Evolutionary conservation across 2,113 vertebrate species (phyloP).

Genomic region (Neodontobutis hainanensis): DNA sequence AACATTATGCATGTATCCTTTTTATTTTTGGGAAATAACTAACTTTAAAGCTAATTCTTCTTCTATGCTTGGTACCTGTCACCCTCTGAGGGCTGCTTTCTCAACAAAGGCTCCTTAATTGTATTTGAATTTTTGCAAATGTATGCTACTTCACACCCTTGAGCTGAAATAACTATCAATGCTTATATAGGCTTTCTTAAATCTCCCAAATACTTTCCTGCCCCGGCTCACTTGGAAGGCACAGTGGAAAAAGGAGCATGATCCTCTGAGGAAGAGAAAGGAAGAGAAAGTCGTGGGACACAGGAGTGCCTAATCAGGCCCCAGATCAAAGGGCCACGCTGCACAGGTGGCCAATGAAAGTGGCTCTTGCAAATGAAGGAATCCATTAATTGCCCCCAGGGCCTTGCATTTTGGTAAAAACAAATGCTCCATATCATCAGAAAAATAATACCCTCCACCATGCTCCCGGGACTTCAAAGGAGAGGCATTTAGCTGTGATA

Average conservation of each 20-base stretch:
- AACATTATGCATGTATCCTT: constrained; percentile 20
- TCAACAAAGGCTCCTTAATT: constrained; percentile 56
- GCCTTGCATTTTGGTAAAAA: constrained; percentile 62
- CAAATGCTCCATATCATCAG: constrained; percentile 76
- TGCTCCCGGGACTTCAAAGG: constrained; percentile 73
- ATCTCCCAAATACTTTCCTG: constrained; percentile 81
- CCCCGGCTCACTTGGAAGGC: constrained; percentile 77
- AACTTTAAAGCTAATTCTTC: constrained; percentile 23
- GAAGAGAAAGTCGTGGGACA: constrained; percentile 70
- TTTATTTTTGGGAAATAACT: constrained; percentile 34
- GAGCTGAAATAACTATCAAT: constrained; percentile 78
- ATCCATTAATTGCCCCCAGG: constrained; percentile 73
- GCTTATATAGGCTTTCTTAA: constrained; percentile 79
- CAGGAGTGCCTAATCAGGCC: constrained; percentile 71
- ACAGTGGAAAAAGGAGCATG: constrained; percentile 75
- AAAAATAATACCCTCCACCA: constrained; percentile 73
- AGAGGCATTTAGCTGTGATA: constrained; percentile 63
- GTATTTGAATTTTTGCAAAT: constrained; percentile 70
- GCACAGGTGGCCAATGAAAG: constrained; percentile 74
- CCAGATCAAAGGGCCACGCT: constrained; percentile 71
- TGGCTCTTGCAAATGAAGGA: constrained; percentile 71
- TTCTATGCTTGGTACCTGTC: constrained; percentile 38
- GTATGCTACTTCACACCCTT: constrained; percentile 70
- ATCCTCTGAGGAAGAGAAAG: constrained; percentile 70
- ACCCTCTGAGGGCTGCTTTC: constrained; percentile 34